Evolutionary conservation across 2,797 vertebrate genomes (phyloP).

Genomic region (Phaenicophaeus curvirostris): DNA sequence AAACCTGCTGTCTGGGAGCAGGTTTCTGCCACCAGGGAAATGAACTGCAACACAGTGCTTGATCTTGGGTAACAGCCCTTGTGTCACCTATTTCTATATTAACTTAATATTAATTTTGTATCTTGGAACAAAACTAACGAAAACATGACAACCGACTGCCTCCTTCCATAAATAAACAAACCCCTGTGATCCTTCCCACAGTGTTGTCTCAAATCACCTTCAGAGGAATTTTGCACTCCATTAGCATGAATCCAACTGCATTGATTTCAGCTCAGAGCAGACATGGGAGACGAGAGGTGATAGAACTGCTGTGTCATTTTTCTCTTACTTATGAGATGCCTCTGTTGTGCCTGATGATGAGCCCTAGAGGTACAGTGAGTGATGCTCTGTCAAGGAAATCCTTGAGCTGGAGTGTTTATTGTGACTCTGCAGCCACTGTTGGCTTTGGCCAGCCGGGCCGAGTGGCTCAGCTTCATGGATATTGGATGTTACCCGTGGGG

Average conservation of each 20-base stretch:
- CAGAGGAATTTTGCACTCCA: background rate
- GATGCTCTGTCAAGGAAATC: slow-evolving; percentile 46
- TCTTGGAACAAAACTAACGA: background rate
- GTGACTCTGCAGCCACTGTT: background rate
- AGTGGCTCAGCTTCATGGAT: background rate
- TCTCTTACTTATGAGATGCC: background rate
- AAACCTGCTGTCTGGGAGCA: background rate
- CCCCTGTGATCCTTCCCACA: background rate
- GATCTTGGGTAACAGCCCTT: background rate
- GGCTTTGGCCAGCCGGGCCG: background rate
- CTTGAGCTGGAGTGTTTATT: background rate
- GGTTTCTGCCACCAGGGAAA: background rate
- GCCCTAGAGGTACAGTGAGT: slow-evolving; percentile 3
- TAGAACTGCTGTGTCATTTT: slow-evolving; percentile 51
- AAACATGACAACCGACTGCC: background rate
- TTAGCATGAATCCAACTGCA: background rate
- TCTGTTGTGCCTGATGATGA: background rate
- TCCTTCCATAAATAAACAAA: background rate
- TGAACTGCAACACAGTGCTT: background rate
- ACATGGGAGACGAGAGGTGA: background rate
- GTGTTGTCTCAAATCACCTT: background rate
- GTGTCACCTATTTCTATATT: slow-evolving; percentile 8
- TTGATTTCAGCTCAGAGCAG: background rate
- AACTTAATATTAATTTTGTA: slow-evolving; percentile 11
- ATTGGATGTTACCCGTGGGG: background rate